Evolutionary conservation across 2,888 invertebrate genomes (phyloP), one percentile per base, ranked within the genome.

Genomic region (Macroteleia sp.): DNA sequence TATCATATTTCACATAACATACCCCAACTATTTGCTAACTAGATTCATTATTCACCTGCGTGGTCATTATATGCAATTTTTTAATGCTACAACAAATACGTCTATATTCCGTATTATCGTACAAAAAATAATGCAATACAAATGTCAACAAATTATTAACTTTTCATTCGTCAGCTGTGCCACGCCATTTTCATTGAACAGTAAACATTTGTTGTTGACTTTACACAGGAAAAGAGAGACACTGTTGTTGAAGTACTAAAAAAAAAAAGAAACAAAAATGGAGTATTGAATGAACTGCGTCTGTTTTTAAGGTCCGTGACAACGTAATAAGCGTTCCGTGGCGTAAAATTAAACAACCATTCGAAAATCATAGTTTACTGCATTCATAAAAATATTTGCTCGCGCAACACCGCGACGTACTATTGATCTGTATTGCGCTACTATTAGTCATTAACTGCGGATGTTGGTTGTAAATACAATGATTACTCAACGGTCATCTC

Each of bases 401-500:
- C 16, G 14, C 46, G n/a, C n/a, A n/a, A n/a, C n/a, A n/a, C n/a
- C n/a, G n/a, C 34, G 59, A 67, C 50, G 17, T 22, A 32, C 42
- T 59, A 70, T 70, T 70, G 70, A 70, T 70, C 52, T 44, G 36
- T 34, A 44, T 70, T 61, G 52, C 59, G 50, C 69, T 54, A 28
- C 67, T 71, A 71, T 71, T 71, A 46, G 61, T 62, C 61, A 62
- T 61, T 61, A 71, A 57, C 28, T 71, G 70, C 46, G 54, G 70
- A 62, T 46, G 70, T n/a, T n/a, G n/a, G 36, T 62, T 54, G 70
- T 54, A 62, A 71, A 71, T 62, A 61, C 61, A 54, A n/a, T n/a
- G n/a, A n/a, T n/a, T n/a, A n/a, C n/a, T n/a, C 54, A 54, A 62
- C 61, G 70, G 70, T 71, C 70, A 71, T 71, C 70, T 62, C 54